phyloP scores from a whole-genome alignment of 2,113 vertebrate species.

The Microtus oregoni region DNA sequence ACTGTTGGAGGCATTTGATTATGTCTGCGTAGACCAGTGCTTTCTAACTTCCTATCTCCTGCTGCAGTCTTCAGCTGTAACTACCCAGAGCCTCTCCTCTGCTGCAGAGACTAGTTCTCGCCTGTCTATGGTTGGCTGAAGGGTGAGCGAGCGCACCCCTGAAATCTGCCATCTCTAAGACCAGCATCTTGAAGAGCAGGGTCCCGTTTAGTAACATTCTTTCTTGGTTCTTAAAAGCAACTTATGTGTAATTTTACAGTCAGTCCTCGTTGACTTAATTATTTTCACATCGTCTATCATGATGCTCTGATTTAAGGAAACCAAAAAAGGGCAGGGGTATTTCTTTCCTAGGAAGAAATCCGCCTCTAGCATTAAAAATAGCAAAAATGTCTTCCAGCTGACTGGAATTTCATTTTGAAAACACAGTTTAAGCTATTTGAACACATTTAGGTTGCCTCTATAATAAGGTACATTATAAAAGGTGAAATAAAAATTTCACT shows the following conservation, averaged over 20 bases:
- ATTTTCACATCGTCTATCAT: not conserved
- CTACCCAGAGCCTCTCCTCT: not conserved
- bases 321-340: not conserved
- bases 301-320: not conserved
- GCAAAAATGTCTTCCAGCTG: not conserved
- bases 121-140: not conserved
- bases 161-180: not conserved
- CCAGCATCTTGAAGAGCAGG: not conserved
- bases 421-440: not conserved
- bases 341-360: not conserved
- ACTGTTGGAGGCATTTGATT: not conserved
- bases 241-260: not conserved
- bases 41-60: not conserved
- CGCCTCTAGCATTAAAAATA: not conserved
- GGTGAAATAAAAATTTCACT: not conserved
- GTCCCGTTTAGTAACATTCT: not conserved
- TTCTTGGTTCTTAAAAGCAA: not conserved
- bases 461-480: not conserved
- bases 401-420: constrained; percentile 19
- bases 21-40: not conserved
- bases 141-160: not conserved
- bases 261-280: not conserved
- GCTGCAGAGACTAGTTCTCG: not conserved
- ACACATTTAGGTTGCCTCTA: not conserved
- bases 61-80: not conserved